Conservation (phyloP, 1,140 invertebrate species). For the Rhizoglyphus robini region DNA sequence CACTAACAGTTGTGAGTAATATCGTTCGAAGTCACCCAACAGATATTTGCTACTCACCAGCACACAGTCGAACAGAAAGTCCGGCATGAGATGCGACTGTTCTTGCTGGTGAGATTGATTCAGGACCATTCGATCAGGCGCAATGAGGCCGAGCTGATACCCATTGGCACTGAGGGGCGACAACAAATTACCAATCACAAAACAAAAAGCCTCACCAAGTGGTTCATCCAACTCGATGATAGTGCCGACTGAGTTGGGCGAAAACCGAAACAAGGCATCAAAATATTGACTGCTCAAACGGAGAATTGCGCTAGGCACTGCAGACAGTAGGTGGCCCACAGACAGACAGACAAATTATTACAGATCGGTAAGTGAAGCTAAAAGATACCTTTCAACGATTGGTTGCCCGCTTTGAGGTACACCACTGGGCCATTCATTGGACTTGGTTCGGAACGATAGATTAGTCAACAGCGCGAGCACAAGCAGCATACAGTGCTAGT, state of each 20-base stretch:
- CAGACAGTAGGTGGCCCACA: not conserved
- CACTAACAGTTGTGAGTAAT: not conserved
- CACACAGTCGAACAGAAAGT: not conserved
- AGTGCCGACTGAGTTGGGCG: not conserved
- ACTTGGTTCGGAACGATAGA: no score
- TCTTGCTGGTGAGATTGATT: not conserved
- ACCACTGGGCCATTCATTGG: no score
- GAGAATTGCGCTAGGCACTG: not conserved
- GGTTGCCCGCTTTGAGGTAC: not conserved
- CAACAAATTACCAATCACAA: no score
- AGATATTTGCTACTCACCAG: slow-evolving; percentile 1
- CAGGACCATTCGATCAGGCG: not conserved
- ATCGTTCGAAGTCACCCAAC: not conserved
- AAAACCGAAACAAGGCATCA: not conserved
- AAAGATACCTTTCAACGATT: not conserved
- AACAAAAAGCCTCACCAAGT: not conserved
- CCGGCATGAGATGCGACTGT: not conserved
- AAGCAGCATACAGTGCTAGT: no score
- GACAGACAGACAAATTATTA: not conserved
- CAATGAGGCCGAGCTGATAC: no score
- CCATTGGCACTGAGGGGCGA: no score
- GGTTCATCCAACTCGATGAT: not conserved
- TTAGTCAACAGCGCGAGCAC: no score
- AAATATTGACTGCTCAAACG: not conserved
- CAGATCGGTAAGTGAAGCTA: not conserved